A percentile compares a stretch with the other conserved stretches of the same genome.
phyloP scores from a whole-genome alignment of 2,113 vertebrate genomes.

The Mirza zaza region DNA sequence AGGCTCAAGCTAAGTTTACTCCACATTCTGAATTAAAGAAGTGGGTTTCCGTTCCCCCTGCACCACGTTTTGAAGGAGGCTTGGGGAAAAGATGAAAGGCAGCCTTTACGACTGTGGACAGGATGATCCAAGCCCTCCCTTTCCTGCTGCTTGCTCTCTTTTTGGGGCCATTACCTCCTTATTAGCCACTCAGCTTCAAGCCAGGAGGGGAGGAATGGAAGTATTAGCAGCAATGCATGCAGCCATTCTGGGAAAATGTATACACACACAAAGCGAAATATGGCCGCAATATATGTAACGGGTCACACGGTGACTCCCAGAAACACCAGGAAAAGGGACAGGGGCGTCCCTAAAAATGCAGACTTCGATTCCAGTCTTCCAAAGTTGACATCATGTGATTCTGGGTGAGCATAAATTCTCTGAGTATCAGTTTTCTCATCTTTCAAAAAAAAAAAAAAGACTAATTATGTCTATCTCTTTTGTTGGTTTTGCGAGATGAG shows the following conservation, averaged over 20 bases:
- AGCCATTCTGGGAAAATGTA: not conserved
- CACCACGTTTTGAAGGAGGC: not conserved
- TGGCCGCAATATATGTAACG: not conserved
- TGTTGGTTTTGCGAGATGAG: not conserved
- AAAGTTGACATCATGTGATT: not conserved
- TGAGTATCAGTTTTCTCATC: not conserved
- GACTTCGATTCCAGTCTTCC: not conserved
- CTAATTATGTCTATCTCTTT: not conserved
- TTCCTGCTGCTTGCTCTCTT: not conserved
- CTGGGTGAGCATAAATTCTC: not conserved
- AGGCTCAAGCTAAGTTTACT: not conserved
- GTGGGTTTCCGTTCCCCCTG: not conserved
- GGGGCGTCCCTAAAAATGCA: not conserved
- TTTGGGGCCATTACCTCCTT: not conserved
- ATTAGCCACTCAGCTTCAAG: not conserved
- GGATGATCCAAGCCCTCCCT: not conserved
- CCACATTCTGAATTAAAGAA: not conserved
- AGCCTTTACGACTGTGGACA: not conserved
- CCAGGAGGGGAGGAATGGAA: not conserved
- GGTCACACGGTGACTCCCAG: not conserved
- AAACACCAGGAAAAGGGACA: not conserved
- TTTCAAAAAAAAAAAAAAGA: not conserved
- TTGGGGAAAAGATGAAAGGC: constrained; percentile 14
- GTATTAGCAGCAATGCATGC: not conserved
- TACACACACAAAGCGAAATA: not conserved